These are phyloP conservation scores for Reticulitermes lucifugus DNA, from an alignment of 2,888 invertebrate species.

Conservation along the genomic window DNA sequence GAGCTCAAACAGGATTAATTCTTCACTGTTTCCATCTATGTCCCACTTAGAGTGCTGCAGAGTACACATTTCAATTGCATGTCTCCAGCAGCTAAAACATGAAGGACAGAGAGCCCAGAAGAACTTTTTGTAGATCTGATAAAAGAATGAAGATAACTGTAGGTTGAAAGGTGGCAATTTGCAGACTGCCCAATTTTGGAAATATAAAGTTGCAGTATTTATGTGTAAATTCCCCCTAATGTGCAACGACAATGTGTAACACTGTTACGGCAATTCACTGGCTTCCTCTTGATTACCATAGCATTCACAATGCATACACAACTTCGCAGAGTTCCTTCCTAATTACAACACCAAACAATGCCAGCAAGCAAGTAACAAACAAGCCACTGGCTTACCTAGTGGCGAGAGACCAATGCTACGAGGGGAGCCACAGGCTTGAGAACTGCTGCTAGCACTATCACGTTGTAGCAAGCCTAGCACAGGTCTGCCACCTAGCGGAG, in stretches of 20 bases:
- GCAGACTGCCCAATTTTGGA: too few species aligned
- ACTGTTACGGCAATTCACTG: background rate
- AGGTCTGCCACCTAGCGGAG: slow-evolving; percentile 52
- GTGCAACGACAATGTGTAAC: background rate
- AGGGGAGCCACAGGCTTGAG: slow-evolving; percentile 67
- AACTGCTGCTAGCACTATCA: slow-evolving; percentile 69
- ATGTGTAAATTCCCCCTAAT: too few species aligned
- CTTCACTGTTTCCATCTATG: too few species aligned
- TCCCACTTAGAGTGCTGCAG: too few species aligned
- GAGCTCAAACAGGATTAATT: too few species aligned
- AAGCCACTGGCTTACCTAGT: slow-evolving; percentile 63
- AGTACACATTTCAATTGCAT: too few species aligned
- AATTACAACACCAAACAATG: slow-evolving; percentile 9
- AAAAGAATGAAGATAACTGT: too few species aligned
- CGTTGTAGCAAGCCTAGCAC: slow-evolving; percentile 51
- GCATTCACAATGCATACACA: background rate
- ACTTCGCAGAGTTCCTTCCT: background rate
- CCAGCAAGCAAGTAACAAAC: slow-evolving; percentile 33
- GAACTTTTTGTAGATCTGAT: too few species aligned
- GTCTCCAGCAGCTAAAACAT: too few species aligned
- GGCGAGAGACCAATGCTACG: slow-evolving; percentile 69
- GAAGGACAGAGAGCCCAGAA: too few species aligned
- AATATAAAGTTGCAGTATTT: too few species aligned
- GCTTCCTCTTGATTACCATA: background rate
- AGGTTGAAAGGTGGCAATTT: too few species aligned